phyloP scores from a whole-genome alignment of 1,140 invertebrate genomes.

The Tribolium castaneum region DNA sequence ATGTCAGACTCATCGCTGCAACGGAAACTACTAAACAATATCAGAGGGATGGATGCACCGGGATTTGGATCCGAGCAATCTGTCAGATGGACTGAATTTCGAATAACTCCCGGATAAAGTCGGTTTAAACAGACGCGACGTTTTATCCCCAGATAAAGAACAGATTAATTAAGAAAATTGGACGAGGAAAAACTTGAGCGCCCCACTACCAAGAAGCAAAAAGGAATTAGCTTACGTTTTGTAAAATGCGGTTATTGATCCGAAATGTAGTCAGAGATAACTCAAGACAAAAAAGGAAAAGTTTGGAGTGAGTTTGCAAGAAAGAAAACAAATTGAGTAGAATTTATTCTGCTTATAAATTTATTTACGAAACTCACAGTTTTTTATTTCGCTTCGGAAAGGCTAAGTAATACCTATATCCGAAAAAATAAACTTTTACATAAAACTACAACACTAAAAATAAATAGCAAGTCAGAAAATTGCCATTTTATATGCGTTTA shows the following conservation, averaged over 20 bases:
- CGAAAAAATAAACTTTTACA: too few relatives aligned
- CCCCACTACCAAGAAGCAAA: not conserved
- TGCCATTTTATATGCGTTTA: too few relatives aligned
- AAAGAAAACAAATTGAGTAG: not conserved
- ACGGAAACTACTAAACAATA: not conserved
- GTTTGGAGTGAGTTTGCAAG: not conserved
- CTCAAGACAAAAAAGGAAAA: not conserved
- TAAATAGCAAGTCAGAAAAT: too few relatives aligned
- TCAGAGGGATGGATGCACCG: not conserved
- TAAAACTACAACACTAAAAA: too few relatives aligned
- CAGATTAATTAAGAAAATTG: not conserved
- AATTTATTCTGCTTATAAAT: not conserved
- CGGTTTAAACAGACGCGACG: not conserved
- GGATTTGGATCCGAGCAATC: not conserved
- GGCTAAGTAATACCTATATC: not conserved
- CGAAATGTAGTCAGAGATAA: not conserved
- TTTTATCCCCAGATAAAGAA: not conserved
- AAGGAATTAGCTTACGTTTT: not conserved
- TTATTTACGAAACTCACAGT: not conserved
- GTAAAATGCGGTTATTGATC: not conserved
- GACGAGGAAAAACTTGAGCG: not conserved
- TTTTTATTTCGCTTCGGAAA: not conserved
- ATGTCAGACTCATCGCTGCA: conserved; percentile 17
- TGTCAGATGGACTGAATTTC: not conserved
- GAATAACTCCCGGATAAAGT: not conserved